Base-by-base conservation (phyloP, 2,888 invertebrate genomes). In the Meganola albula region DNA sequence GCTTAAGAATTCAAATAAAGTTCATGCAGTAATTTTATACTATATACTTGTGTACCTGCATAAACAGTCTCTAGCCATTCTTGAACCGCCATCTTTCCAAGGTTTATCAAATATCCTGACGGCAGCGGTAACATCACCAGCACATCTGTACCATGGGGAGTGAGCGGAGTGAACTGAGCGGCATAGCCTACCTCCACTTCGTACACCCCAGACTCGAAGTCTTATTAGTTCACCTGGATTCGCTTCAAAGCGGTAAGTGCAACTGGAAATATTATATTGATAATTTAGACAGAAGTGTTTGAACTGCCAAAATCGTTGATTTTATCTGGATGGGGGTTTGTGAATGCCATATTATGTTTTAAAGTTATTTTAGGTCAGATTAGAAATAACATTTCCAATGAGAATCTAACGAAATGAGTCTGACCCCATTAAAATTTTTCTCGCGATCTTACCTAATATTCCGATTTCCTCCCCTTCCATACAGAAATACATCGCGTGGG, bases 161-260 rank as follows among this genome's bases (percentile, higher is more conserved):
- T 92, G 91, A 11, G 89, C 88, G 7, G 88, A 89, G 43, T 89
- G 79, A 4, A 84, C 83, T 0, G 90, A 90, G 16, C 84, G 77
- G 57, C 91, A 91, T 8, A 86, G 69, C 1, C 88, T 74, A 58
- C 90, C 87, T 33, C 89, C 87, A 5, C 90, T 91, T n/a, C 89
- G 83, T 2, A 95, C 87, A 41, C 91, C 91, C 60, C 91, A 92
- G 31, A 96, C 88, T 32, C 92, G 90, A 27, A 96, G 85, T 40
- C 92, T 90, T 27, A 96, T 90, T 27, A 92, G 89, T 69, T 96
- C 95, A 27, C 94, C 94, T 30, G 91, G 90, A 58, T 92, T 92
- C 0, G 92, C 95, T 76, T 95, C 94, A 64, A 96, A 96, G 26
- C 94, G 92, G 74, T 96, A 96, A 25, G 92, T 89, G 75, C 97